phyloP scores from a whole-genome alignment of 2,888 invertebrate genomes.

The Allacma fusca region DNA sequence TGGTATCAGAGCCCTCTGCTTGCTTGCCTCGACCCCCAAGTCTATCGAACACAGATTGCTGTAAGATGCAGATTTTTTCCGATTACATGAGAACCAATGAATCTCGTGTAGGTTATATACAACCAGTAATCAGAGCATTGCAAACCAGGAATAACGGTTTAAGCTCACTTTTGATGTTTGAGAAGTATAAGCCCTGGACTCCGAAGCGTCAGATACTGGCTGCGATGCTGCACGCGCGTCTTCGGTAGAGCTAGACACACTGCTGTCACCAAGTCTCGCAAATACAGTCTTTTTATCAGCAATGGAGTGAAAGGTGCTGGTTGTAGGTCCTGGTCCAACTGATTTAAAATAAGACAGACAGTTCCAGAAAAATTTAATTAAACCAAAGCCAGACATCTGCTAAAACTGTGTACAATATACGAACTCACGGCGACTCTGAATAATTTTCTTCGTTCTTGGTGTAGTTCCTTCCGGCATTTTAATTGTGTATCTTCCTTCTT shows the following conservation, averaged over 20 bases:
- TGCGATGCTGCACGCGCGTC: conserved; percentile 13
- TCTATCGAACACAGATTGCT: conserved; percentile 55
- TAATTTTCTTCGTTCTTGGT: conserved; percentile 64
- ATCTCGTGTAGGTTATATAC: too few species aligned
- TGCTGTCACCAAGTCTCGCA: conserved; percentile 68
- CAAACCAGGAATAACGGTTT: too few species aligned
- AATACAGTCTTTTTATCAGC: conserved; percentile 67
- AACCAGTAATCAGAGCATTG: too few species aligned
- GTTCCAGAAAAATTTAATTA: too few species aligned
- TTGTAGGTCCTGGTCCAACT: conserved; percentile 50
- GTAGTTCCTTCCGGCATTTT: conserved; percentile 67
- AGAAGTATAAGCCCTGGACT: not conserved
- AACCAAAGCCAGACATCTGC: too few species aligned
- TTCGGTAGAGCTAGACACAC: conserved; percentile 65
- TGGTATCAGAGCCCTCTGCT: not conserved
- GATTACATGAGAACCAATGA: too few species aligned
- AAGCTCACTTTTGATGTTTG: too few species aligned
- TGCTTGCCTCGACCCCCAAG: conserved; percentile 45
- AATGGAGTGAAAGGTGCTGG: conserved; percentile 16
- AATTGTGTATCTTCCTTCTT: conserved; percentile 68
- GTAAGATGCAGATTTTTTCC: conserved; percentile 17
- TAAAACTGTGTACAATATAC: too few species aligned
- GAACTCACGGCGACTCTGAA: conserved; percentile 38
- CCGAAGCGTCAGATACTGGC: not conserved
- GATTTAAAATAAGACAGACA: not conserved